Evolutionary conservation across 2,113 vertebrate genomes (phyloP), one percentile per base, ranked within the genome.

Genomic region (Cryptoleucopteryx plumbea): DNA sequence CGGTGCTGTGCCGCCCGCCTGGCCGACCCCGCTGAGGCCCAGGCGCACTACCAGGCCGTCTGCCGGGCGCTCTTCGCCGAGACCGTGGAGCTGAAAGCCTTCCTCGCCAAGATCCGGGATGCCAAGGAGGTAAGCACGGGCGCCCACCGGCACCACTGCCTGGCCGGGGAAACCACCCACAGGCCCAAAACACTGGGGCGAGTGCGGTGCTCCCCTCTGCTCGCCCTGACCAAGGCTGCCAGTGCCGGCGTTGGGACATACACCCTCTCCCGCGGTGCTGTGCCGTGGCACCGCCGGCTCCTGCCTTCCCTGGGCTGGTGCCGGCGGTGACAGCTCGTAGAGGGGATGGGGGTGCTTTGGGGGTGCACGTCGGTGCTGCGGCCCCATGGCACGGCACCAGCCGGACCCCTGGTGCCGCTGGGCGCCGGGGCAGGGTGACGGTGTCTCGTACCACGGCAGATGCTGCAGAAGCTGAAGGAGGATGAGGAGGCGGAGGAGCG

Each of bases 51-150:
- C 98, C 99, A 99, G 98, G 99, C 99, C 0, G 99, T 99, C 18
- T 99, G 99, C 96, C 98, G 99, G 1, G 99, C 99, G 0, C 99
- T 99, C 63, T 99, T 99, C 7, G 97, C 99, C 0, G 99, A 99
- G 97, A 99, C 99, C 0, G 96, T 99, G 96, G 99, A 99, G 97
- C 98, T 99, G 88, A 99, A 98, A 92, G 99, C 99, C 61, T 99
- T 99, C 97, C 99, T 99, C 7, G 96, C 97, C 96, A 99, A 98
- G 93, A 99, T 99, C 93, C 98, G 97, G 2, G 99, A 99, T 6
- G 98, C 99, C 87, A 99, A 99, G 94, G 98, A 99, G 99, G 99
- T 99, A 86, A 88, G 98, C 1, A 0, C 1, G 2, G 9, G 29
- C 1, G 1, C 36, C 59, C 6, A 0, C 34, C 0, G 3, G 52